Conservation (phyloP, 2,113 vertebrate species). For the Procavia capensis region DNA sequence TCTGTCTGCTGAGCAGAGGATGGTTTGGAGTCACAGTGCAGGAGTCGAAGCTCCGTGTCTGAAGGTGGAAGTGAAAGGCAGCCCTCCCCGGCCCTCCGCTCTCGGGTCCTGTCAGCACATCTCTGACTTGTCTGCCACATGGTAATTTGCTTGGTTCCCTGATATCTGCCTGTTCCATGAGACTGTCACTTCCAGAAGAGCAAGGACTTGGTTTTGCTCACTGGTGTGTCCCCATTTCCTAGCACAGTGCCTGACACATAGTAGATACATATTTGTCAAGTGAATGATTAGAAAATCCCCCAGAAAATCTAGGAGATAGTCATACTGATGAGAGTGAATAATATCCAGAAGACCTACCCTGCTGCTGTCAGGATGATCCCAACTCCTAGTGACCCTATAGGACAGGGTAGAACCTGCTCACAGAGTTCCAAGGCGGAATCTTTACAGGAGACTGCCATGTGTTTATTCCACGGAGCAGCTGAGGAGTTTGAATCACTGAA, state of each 20-base stretch:
- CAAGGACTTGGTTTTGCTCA: not conserved
- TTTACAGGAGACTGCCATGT: too few relatives aligned
- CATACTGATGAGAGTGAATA: not conserved
- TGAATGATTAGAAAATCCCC: not conserved
- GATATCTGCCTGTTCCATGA: not conserved
- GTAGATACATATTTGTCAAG: not conserved
- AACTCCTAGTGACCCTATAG: too few relatives aligned
- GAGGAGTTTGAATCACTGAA: too few relatives aligned
- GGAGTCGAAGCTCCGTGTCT: too few relatives aligned
- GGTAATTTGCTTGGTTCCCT: not conserved
- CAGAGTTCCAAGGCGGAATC: too few relatives aligned
- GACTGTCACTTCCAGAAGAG: not conserved
- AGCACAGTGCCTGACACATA: not conserved
- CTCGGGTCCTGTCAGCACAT: too few relatives aligned
- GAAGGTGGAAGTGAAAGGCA: not conserved
- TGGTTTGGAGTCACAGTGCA: not conserved
- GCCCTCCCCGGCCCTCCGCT: not conserved
- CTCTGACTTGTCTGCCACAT: too few relatives aligned
- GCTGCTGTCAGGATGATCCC: too few relatives aligned
- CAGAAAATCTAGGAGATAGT: not conserved
- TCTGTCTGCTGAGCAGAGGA: not conserved
- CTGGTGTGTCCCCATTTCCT: not conserved
- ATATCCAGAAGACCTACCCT: too few relatives aligned
- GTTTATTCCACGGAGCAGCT: too few relatives aligned
- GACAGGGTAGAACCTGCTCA: too few relatives aligned